Conservation (phyloP, 2,888 invertebrate species). For the Drosophila formosana region DNA sequence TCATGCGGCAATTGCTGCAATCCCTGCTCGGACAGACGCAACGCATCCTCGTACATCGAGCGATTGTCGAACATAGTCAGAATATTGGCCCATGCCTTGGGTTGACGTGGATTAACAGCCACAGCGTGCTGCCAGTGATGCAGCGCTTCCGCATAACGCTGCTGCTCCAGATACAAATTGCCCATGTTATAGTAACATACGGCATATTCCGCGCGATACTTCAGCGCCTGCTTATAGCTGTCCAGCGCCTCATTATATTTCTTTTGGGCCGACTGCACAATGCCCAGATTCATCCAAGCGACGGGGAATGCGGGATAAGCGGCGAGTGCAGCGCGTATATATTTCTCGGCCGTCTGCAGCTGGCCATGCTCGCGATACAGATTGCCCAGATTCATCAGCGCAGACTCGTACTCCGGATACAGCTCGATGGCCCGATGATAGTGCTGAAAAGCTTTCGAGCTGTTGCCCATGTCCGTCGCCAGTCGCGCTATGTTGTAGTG, state of each 20-base stretch:
- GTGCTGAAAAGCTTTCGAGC: slow-evolving; percentile 89
- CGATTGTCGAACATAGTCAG: slow-evolving; percentile 93
- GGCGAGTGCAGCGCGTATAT: slow-evolving; percentile 90
- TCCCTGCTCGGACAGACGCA: slow-evolving; percentile 90
- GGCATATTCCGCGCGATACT: slow-evolving; percentile 92
- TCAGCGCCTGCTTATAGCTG: slow-evolving; percentile 93
- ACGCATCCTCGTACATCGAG: slow-evolving; percentile 89
- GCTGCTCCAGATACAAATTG: slow-evolving; percentile 94
- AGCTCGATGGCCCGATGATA: slow-evolving; percentile 93
- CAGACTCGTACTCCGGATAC: slow-evolving; percentile 97
- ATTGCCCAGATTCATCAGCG: slow-evolving; percentile 97
- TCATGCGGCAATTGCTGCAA: slow-evolving; percentile 90
- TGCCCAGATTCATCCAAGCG: slow-evolving; percentile 99
- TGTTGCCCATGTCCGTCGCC: slow-evolving; percentile 90
- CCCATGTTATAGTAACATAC: slow-evolving; percentile 98
- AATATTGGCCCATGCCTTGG: slow-evolving; percentile 96
- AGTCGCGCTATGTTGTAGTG: slow-evolving; percentile 96
- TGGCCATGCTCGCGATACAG: slow-evolving; percentile 96
- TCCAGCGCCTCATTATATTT: slow-evolving; percentile 90
- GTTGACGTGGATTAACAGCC: slow-evolving; percentile 90
- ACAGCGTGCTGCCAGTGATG: slow-evolving; percentile 94
- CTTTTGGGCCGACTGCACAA: slow-evolving; percentile 92
- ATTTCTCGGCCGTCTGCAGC: slow-evolving; percentile 94
- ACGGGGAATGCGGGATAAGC: slow-evolving; percentile 93
- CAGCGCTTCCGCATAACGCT: slow-evolving; percentile 90